These are phyloP conservation scores for Pachypeltis micranthus DNA, from an alignment of 1,140 invertebrate species.

Conservation along the genomic window DNA sequence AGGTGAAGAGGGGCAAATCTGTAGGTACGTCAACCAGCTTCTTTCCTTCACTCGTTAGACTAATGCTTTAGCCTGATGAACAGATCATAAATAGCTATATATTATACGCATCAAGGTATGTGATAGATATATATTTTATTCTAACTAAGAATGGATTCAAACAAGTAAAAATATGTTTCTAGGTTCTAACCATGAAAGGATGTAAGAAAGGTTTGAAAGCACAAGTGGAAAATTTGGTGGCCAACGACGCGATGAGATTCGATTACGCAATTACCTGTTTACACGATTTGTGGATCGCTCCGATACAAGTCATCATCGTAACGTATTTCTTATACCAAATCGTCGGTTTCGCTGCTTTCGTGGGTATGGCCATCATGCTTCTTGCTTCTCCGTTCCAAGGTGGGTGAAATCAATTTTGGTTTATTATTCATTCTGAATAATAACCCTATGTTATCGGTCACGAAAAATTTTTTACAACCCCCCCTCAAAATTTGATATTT, in stretches of 20 bases:
- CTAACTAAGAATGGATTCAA: no score
- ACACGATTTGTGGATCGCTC: constrained; percentile 70
- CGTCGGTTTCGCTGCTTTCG: constrained; percentile 56
- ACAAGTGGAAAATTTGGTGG: constrained; percentile 83
- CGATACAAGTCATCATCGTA: constrained; percentile 54
- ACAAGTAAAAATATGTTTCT: constrained; percentile 30
- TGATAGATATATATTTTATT: no score
- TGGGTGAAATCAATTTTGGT: not conserved
- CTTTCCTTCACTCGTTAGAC: no score
- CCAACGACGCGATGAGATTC: constrained; percentile 71
- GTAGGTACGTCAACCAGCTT: no score
- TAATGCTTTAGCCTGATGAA: no score
- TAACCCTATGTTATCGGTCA: no score
- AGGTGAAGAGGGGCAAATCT: no score
- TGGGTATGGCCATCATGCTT: constrained; percentile 65
- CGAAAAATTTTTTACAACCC: no score
- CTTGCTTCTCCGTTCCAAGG: constrained; percentile 72
- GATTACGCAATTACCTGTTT: constrained; percentile 54
- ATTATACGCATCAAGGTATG: no score
- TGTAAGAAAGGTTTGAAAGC: constrained; percentile 66
- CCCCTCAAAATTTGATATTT: no score
- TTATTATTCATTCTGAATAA: not conserved
- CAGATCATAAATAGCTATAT: no score
- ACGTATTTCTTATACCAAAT: constrained; percentile 62
- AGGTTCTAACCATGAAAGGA: constrained; percentile 54